A percentile compares a stretch with the other conserved stretches of the same genome.
Conservation (phyloP, 1,140 invertebrate species). For the Araneus ventricosus region DNA sequence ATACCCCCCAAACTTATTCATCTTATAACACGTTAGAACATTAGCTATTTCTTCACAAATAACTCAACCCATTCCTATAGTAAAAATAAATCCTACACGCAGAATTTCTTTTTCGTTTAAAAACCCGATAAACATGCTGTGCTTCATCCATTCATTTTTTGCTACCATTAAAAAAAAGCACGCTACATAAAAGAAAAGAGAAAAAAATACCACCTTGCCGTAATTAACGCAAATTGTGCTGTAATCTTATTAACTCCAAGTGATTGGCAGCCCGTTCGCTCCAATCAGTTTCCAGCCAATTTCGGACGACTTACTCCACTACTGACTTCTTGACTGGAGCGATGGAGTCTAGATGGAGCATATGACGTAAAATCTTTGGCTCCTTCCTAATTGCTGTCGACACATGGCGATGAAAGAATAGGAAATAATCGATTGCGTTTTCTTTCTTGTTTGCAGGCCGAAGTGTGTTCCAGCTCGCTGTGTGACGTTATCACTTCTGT, state of each 20-base stretch:
- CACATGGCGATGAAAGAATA: slow-evolving; percentile 57
- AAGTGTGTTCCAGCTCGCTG: slow-evolving; percentile 81
- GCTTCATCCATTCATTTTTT: background rate
- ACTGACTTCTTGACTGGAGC: background rate
- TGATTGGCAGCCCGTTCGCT: background rate
- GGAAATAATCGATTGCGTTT: slow-evolving; percentile 36
- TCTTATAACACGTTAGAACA: too few relatives aligned
- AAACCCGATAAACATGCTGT: background rate
- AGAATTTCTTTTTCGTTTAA: too few relatives aligned
- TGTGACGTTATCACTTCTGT: slow-evolving; percentile 80
- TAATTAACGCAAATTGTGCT: slow-evolving; percentile 29
- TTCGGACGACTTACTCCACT: background rate
- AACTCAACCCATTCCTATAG: too few relatives aligned
- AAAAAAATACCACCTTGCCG: background rate
- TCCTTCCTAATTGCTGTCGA: slow-evolving; percentile 63
- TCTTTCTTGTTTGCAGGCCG: slow-evolving; percentile 79
- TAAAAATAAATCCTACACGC: too few relatives aligned
- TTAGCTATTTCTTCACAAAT: too few relatives aligned
- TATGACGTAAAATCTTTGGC: slow-evolving; percentile 54
- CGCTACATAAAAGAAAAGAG: background rate
- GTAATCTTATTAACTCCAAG: slow-evolving; percentile 5
- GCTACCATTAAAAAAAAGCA: background rate
- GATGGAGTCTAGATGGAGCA: background rate
- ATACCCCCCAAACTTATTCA: too few relatives aligned
- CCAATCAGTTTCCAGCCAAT: slow-evolving; percentile 15